Base-by-base conservation (phyloP, 2,888 invertebrate species). In the Agrochola macilenta region DNA sequence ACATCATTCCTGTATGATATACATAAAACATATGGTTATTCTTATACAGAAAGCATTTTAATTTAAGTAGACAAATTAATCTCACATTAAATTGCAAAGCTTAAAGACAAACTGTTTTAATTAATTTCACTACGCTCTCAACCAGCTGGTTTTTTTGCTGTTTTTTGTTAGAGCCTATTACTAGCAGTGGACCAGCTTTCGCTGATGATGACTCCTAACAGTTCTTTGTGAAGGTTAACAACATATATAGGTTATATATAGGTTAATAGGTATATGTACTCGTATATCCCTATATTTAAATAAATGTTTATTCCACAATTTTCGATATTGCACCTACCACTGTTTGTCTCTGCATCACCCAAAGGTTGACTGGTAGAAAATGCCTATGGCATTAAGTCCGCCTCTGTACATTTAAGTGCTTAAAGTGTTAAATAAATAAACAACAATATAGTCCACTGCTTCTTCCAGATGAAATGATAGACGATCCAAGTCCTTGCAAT, bases 401-500 rank as follows among this genome's bases (percentile, higher is more conserved):
- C n/a, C n/a, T n/a, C n/a, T n/a, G n/a, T n/a, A n/a, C n/a, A n/a
- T n/a, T n/a, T n/a, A n/a, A n/a, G n/a, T n/a, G n/a, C n/a, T n/a
- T n/a, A n/a, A n/a, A n/a, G n/a, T n/a, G n/a, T n/a, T n/a, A n/a
- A n/a, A n/a, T n/a, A n/a, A n/a, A n/a, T n/a, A n/a, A n/a, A n/a
- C n/a, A n/a, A n/a, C 17, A 17, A 57, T 69, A 69, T 35, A 17
- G 3, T 57, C 17, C 11, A 69, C 20, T 69, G 2, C n/a, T 39
- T n/a, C 9, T 87, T 91, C 14, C 84, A 94, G 94, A 88, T 64
- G 88, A 90, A 70, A 91, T 91, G 65, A 87, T 90, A 12, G 93
- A 93, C 0, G 92, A 91, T 0, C 92, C 93, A 1, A 79, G 74
- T 0, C 92, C 94, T 91, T 98, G 95, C 97, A 98, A 98, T 97